Evolutionary conservation across 2,113 vertebrate genomes (phyloP).

Genomic region (Odontesthes bonariensis): DNA sequence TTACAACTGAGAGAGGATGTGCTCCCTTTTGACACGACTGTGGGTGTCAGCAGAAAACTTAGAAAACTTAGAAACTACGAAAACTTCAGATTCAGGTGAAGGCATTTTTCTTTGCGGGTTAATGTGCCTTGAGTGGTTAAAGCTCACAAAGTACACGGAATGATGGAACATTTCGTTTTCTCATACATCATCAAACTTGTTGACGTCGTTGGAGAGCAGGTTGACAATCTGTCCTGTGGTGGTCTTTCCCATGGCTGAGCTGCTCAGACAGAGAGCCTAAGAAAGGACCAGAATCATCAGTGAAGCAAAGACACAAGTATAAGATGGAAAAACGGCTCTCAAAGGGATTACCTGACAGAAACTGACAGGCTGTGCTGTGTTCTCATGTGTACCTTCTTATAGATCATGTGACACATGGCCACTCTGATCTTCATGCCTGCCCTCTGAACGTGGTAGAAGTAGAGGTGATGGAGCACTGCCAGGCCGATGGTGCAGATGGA

Average conservation of each 20-base stretch:
- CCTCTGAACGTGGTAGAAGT: slow-evolving; percentile 91
- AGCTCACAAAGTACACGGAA: too few species aligned
- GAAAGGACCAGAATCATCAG: background rate
- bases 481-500: slow-evolving; percentile 81
- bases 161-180: background rate
- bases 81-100: too few species aligned
- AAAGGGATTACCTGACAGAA: too few species aligned
- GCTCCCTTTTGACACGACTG: too few species aligned
- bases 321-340: background rate
- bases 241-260: slow-evolving; percentile 90
- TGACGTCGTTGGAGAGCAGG: slow-evolving; percentile 96
- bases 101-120: too few species aligned
- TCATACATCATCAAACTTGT: slow-evolving; percentile 94
- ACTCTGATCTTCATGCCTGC: slow-evolving; percentile 91
- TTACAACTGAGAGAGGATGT: too few species aligned
- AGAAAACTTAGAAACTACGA: too few species aligned
- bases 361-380: too few species aligned
- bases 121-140: too few species aligned
- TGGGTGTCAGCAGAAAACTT: too few species aligned
- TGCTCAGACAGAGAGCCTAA: slow-evolving; percentile 92
- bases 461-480: slow-evolving; percentile 88
- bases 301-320: too few species aligned
- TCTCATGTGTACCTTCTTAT: slow-evolving; percentile 87
- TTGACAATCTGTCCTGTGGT: slow-evolving; percentile 98
- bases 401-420: slow-evolving; percentile 96